Base-by-base conservation (phyloP, 2,888 invertebrate genomes). In the Alcis repandata region DNA sequence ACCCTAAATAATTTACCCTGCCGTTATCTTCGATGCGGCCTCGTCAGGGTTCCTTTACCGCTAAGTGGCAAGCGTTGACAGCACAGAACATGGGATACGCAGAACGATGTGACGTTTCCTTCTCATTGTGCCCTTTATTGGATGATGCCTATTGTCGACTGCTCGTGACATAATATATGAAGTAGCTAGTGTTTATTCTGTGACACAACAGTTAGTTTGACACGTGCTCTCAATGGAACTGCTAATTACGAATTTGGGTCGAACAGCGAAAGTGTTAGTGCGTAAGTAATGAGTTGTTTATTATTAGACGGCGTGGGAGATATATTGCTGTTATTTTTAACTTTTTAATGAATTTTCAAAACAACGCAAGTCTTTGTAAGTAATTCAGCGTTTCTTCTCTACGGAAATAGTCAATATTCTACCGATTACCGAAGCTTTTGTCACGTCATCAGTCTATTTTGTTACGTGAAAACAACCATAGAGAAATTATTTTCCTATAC, bases 1-100 rank as follows among this genome's bases (percentile, higher is more conserved):
- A n/a, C 38, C 4, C 4, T 38, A n/a, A 38, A 38, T n/a, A n/a
- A n/a, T n/a, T n/a, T n/a, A n/a, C n/a, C n/a, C n/a, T n/a, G 36
- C 1, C 36, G 36, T 3, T 11, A 43, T 19, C 19, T 19, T 43
- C 20, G 19, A 19, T 20, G 10, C 10, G 32, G 15, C 15, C 48
- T 38, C 19, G 20, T 41, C 49, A 0, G 19, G 13, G 45, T n/a
- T 46, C 45, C 59, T 33, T 59, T 71, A 63, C 57, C 15, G 38
- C 15, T 61, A 58, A 60, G 45, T 66, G 77, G 77, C 73, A 70
- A 67, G 75, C 75, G 75, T 70, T 78, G 80, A 80, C 79, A 79
- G 77, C 68, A 77, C 73, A 33, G 43, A 49, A 75, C 76, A 78
- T 74, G 78, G 75, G 69, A 27, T 48, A 58, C 64, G 60, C 58